Evolutionary conservation across 1,140 invertebrate species (phyloP).

Genomic region (Orius insidiosus): DNA sequence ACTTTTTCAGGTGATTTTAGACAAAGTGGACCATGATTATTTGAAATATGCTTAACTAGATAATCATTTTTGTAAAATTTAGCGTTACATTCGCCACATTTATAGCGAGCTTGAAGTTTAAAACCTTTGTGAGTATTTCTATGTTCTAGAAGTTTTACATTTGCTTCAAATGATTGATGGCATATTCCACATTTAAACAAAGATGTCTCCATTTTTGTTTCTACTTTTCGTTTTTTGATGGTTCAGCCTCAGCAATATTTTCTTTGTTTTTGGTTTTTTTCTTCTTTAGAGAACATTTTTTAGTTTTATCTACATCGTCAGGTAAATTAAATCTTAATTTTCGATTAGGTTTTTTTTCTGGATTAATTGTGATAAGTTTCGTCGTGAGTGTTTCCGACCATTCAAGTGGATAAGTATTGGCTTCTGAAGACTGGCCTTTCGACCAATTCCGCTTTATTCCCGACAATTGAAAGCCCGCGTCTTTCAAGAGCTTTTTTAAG

Average conservation of each 20-base stretch:
- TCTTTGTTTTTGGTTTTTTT: not conserved
- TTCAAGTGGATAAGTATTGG: conserved; percentile 12
- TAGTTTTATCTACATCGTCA: conserved; percentile 9
- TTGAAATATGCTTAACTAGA: conserved; percentile 20
- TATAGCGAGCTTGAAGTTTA: conserved; percentile 19
- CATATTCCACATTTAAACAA: conserved; percentile 22
- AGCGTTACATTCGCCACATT: conserved; percentile 22
- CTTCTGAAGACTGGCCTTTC: conserved; percentile 14
- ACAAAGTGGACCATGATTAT: conserved; percentile 22
- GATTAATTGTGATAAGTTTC: conserved; percentile 4
- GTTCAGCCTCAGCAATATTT: not conserved
- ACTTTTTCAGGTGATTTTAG: conserved; percentile 12
- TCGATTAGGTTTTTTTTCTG: conserved; percentile 12
- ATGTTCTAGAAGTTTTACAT: conserved; percentile 20
- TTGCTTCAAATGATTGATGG: conserved; percentile 17
- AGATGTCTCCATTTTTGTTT: conserved; percentile 5
- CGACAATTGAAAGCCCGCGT: conserved; percentile 1
- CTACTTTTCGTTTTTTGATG: conserved; percentile 2
- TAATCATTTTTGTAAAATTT: conserved; percentile 23
- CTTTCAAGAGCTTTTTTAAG: conserved; percentile 7
- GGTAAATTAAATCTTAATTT: conserved; percentile 22
- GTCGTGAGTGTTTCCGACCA: not conserved
- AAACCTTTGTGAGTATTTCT: conserved; percentile 18
- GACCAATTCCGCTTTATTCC: conserved; percentile 6
- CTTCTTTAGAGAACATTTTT: too few species aligned